Evolutionary conservation across 2,797 vertebrate species (phyloP).

Genomic region (Galagoides demidoff): DNA sequence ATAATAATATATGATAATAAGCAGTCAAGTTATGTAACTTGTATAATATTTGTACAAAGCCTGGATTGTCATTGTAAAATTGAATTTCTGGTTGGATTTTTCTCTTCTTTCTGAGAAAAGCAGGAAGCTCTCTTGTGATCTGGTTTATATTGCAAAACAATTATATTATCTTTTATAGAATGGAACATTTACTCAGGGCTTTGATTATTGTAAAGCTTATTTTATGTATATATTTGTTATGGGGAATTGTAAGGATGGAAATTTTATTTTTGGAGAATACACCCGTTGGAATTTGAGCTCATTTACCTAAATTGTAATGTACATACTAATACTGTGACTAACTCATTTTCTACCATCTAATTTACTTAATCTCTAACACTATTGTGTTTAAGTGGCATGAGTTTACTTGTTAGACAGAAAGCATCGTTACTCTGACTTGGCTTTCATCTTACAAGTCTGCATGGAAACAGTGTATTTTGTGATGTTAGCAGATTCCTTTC

Average conservation of each 20-base stretch:
- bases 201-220: background rate
- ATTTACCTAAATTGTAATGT: background rate
- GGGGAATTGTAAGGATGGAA: background rate
- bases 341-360: background rate
- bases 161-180: background rate
- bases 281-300: conserved; percentile 1
- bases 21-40: background rate
- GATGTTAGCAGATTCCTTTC: background rate
- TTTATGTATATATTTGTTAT: background rate
- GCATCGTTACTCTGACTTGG: background rate
- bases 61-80: background rate
- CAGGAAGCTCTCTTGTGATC: background rate
- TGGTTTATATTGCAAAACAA: background rate
- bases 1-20: background rate
- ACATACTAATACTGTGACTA: background rate
- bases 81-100: conserved; percentile 8
- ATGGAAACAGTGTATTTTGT: background rate
- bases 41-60: background rate
- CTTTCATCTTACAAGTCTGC: background rate
- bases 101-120: background rate
- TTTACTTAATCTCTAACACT: background rate
- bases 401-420: background rate
- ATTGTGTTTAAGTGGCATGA: background rate
- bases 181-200: background rate
- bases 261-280: background rate